Evolutionary conservation across 2,113 vertebrate species (phyloP), one percentile per base, ranked within the genome.

Genomic region (Neomonachus schauinslandi): DNA sequence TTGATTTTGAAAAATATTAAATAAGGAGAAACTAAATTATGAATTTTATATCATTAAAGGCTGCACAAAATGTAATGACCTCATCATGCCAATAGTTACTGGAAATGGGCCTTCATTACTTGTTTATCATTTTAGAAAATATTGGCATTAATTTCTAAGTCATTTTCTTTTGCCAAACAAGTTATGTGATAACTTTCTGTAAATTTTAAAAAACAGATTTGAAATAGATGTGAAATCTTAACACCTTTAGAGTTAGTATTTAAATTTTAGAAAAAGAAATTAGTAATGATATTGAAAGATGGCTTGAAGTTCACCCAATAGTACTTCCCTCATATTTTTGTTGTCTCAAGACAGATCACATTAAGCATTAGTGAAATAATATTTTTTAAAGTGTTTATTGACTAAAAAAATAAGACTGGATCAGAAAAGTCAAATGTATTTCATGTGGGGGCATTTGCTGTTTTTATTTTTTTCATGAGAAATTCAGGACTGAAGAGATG

Each of bases 291-390:
- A 79, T 63, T 83, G 93, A 97, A 98, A 98, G 96, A 97, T 94
- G 81, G 96, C 92, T 98, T 98, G 33, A 98, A 97, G 81, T 93
- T 98, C 89, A 88, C 97, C 24, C 79, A 80, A 89, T 10, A 76
- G 77, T 97, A 96, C 85, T 98, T 98, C 93, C 74, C 76, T 93
- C 71, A 33, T 85, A 83, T 87, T 89, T 97, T 96, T 97, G 55
- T 87, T 89, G 89, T 87, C 42, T 97, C 86, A 98, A 97, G 33
- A 72, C 71, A 96, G 67, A 80, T 91, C 8, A 88, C 53, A 97
- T 26, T 69, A 94, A 92, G 61, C 69, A 97, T 59, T 74, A 63
- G 33, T 84, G 87, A 97, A 82, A 86, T 92, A 63, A 67, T 86
- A 69, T 87, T 83, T 93, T 94, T 76, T 12, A 46, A 11, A 87